Percentiles rank a stretch among this genome's conserved stretches.
Conservation (phyloP, 2,888 invertebrate genomes). For the Volucella zonaria region DNA sequence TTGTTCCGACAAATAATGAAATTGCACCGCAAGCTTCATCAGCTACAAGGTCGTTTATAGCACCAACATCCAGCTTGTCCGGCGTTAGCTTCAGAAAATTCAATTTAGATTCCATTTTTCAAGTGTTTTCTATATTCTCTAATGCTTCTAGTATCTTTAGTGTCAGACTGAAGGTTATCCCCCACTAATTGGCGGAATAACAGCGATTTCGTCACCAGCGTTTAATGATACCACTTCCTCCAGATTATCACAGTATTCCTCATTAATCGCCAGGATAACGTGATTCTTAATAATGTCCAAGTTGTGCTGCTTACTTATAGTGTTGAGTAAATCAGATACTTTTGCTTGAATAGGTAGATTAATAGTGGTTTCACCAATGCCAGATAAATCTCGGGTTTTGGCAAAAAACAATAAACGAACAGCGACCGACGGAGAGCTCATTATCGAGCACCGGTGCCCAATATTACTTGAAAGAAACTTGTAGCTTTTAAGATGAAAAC, state of each 20-base stretch:
- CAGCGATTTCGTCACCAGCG: constrained; percentile 91
- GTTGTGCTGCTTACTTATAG: constrained; percentile 85
- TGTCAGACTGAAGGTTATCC: constrained; percentile 84
- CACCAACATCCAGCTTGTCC: constrained; percentile 87
- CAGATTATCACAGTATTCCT: constrained; percentile 87
- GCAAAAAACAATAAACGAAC: constrained; percentile 94
- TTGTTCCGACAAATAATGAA: constrained; percentile 94
- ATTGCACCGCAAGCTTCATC: constrained; percentile 92
- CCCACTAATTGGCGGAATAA: constrained; percentile 97
- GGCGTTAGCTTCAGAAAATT: constrained; percentile 88
- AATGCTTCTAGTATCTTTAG: too few relatives aligned
- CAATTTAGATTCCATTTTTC: constrained; percentile 82
- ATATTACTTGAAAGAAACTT: background rate
- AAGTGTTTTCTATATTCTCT: background rate
- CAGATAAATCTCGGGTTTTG: constrained; percentile 92
- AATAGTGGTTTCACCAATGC: constrained; percentile 85
- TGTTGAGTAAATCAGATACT: constrained; percentile 85
- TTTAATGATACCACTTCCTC: constrained; percentile 84
- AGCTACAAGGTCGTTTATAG: constrained; percentile 86
- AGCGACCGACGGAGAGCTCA: constrained; percentile 79
- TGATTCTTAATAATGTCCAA: constrained; percentile 87
- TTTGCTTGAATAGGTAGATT: constrained; percentile 84
- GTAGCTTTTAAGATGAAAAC: background rate
- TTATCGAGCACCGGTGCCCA: constrained; percentile 33
- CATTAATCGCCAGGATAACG: constrained; percentile 92